A percentile compares a stretch with the other conserved stretches of the same genome.
Conservation (phyloP, 1,140 invertebrate genomes). For the Heliconius eleuchia region DNA sequence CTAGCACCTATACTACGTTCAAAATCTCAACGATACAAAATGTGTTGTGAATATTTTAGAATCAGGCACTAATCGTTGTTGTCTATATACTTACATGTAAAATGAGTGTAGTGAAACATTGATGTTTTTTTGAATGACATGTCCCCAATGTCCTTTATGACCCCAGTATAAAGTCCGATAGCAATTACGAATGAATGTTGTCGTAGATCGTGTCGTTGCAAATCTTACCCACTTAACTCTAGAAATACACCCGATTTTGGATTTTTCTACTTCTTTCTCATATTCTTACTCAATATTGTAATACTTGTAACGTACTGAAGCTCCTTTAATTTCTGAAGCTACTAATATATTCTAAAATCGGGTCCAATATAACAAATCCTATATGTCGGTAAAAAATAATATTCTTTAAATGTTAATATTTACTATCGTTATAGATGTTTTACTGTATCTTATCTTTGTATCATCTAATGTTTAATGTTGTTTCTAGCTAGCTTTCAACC, state of each 20-base stretch:
- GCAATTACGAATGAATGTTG: slow-evolving; percentile 25
- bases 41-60: background rate
- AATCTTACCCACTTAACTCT: slow-evolving; percentile 13
- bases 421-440: background rate
- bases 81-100: slow-evolving; percentile 5
- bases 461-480: background rate
- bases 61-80: slow-evolving; percentile 27
- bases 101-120: background rate
- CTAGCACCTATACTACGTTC: background rate
- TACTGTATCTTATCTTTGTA: background rate
- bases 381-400: background rate
- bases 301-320: background rate
- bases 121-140: background rate
- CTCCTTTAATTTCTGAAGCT: background rate
- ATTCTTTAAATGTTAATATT: background rate
- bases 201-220: slow-evolving; percentile 26
- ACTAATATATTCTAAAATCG: slow-evolving; percentile 2
- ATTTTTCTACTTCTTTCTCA: background rate
- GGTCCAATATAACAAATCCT: background rate
- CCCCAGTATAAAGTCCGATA: slow-evolving; percentile 32
- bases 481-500: background rate
- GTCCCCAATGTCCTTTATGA: slow-evolving; percentile 11
- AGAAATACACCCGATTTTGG: slow-evolving; percentile 15
- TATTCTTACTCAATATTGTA: background rate
- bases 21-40: background rate